Evolutionary conservation across 2,113 vertebrate genomes (phyloP).

Genomic region (Zapornia atra): DNA sequence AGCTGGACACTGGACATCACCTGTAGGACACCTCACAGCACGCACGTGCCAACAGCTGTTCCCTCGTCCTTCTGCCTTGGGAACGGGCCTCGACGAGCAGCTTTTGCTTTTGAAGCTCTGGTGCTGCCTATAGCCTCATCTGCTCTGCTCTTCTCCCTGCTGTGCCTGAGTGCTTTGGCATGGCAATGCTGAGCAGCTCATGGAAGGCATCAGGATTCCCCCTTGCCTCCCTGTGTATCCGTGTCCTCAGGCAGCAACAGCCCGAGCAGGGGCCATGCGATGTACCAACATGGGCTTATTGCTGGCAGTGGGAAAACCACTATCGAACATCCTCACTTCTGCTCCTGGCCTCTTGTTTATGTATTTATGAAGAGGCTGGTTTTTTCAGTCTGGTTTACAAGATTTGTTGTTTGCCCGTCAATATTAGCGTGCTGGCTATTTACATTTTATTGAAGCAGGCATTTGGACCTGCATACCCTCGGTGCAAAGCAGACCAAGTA

Average conservation of each 20-base stretch:
- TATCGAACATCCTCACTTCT: accelerated
- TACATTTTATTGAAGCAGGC: neutral
- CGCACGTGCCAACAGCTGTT: neutral
- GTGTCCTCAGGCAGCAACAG: accelerated
- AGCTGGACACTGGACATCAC: no score
- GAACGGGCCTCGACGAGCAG: accelerated
- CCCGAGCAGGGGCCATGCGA: accelerated
- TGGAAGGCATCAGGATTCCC: neutral
- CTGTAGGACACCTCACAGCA: neutral
- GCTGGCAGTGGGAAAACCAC: neutral
- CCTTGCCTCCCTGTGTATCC: accelerated
- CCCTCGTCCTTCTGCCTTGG: neutral
- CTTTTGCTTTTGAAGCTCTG: neutral
- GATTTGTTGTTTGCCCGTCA: neutral
- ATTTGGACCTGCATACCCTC: neutral
- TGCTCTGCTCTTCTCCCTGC: neutral
- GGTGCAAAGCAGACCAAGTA: neutral
- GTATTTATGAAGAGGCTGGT: neutral
- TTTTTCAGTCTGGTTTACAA: accelerated
- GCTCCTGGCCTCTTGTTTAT: accelerated
- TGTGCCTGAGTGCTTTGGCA: neutral
- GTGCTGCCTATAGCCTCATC: accelerated
- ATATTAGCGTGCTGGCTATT: neutral
- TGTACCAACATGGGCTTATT: accelerated
- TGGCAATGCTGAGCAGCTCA: accelerated